Conservation (phyloP, 2,113 vertebrate species). For the Ondatra zibethicus region DNA sequence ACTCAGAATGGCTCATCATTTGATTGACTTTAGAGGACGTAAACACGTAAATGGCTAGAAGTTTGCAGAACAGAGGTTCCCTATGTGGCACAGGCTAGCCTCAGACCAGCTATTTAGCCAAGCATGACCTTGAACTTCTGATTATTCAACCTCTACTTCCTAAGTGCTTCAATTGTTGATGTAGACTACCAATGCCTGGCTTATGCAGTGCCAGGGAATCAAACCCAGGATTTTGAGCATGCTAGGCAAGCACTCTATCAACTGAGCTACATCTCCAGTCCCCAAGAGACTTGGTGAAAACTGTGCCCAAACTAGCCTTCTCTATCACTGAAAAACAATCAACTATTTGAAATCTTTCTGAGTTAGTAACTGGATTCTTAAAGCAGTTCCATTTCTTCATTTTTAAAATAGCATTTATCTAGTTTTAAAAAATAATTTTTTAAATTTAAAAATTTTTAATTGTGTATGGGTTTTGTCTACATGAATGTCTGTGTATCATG, state of each 20-base stretch:
- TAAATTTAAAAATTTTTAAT: not conserved
- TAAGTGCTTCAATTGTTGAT: not conserved
- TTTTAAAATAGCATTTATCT: not conserved
- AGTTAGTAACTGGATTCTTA: conserved; percentile 21
- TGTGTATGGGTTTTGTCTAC: not conserved
- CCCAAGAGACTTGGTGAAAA: conserved; percentile 49
- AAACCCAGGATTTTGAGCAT: not conserved
- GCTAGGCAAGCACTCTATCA: not conserved
- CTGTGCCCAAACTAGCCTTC: not conserved
- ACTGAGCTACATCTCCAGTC: not conserved
- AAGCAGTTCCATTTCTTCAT: not conserved
- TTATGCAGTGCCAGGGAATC: not conserved
- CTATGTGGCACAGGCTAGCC: not conserved
- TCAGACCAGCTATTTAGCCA: not conserved
- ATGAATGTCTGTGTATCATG: not conserved
- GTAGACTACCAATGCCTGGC: not conserved
- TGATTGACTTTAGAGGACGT: conserved; percentile 26
- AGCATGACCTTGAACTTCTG: not conserved
- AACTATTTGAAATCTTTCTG: conserved; percentile 33
- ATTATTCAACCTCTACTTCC: too few species aligned
- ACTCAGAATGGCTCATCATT: not conserved
- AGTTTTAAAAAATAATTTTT: not conserved
- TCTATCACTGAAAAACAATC: not conserved
- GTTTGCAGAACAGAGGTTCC: not conserved
- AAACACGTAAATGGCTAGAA: conserved; percentile 52